phyloP scores from a whole-genome alignment of 2,113 vertebrate species.

The Actinemys pallida region DNA sequence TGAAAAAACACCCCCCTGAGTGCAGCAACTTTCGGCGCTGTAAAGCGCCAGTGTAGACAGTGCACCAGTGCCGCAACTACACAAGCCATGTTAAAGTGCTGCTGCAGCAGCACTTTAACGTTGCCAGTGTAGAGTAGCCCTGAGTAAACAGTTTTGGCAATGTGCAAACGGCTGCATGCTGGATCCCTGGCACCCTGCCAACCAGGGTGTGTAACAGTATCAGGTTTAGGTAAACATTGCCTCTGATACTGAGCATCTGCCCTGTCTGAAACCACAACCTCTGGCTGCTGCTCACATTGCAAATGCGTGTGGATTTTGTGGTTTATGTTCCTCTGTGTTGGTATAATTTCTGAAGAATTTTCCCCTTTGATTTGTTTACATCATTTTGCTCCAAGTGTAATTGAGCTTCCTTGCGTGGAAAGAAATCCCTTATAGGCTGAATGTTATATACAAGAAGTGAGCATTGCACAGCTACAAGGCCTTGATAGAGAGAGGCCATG shows the following conservation, averaged over 20 bases:
- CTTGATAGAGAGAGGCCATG: not conserved
- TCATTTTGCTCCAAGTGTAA: not conserved
- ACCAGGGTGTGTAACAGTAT: not conserved
- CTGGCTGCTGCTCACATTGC: not conserved
- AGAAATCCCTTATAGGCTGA: not conserved
- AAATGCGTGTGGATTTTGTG: not conserved
- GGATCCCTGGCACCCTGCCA: not conserved
- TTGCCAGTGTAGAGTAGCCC: too few species aligned
- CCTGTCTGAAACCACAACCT: not conserved
- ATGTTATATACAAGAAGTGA: not conserved
- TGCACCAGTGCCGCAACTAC: too few species aligned
- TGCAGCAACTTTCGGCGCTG: too few species aligned
- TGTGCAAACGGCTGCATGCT: accelerated
- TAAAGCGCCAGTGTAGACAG: too few species aligned
- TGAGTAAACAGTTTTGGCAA: not conserved
- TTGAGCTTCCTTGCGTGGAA: not conserved
- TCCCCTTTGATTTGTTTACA: not conserved
- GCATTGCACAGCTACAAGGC: not conserved
- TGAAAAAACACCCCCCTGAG: too few species aligned
- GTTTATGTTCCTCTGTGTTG: not conserved
- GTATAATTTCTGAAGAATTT: not conserved
- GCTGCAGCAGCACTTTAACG: too few species aligned
- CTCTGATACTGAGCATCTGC: not conserved
- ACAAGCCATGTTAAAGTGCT: too few species aligned
- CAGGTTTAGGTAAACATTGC: not conserved